Evolutionary conservation across 2,797 vertebrate genomes (phyloP).

Genomic region (Bradypus variegatus): DNA sequence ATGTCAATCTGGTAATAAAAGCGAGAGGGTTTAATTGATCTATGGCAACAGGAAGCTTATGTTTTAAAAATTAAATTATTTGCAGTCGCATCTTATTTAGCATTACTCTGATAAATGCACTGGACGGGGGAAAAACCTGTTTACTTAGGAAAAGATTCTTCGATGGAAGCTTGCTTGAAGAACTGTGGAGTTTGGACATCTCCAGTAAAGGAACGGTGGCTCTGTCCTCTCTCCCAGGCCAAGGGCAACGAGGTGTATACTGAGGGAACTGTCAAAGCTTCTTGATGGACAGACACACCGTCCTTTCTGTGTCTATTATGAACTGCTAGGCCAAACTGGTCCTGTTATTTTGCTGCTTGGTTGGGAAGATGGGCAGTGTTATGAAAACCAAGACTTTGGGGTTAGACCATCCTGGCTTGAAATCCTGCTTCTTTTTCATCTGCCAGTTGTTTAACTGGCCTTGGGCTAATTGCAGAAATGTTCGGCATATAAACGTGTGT

Average conservation of each 20-base stretch:
- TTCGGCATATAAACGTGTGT: background rate
- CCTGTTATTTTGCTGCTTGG: background rate
- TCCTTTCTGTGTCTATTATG: background rate
- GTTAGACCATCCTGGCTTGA: background rate
- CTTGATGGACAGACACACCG: background rate
- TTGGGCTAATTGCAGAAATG: background rate
- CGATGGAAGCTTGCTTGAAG: background rate
- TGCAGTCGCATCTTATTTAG: slow-evolving; percentile 48
- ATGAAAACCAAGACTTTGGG: background rate
- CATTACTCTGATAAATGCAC: background rate
- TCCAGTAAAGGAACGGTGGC: background rate
- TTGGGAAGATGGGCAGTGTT: background rate
- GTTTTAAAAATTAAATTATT: slow-evolving; percentile 50
- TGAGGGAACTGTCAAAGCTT: background rate
- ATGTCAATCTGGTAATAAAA: slow-evolving; percentile 48
- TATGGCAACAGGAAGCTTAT: slow-evolving; percentile 17
- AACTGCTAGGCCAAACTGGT: background rate
- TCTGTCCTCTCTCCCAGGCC: background rate
- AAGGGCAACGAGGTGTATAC: background rate
- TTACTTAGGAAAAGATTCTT: slow-evolving; percentile 22
- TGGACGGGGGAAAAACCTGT: background rate
- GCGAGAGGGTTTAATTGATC: slow-evolving; percentile 54
- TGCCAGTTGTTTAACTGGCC: background rate
- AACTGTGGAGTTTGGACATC: background rate
- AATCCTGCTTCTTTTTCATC: background rate